Percentiles rank a stretch among this genome's conserved stretches.
These are phyloP conservation scores for Pararge aegeria DNA, from an alignment of 1,140 invertebrate species.

Conservation along the genomic window DNA sequence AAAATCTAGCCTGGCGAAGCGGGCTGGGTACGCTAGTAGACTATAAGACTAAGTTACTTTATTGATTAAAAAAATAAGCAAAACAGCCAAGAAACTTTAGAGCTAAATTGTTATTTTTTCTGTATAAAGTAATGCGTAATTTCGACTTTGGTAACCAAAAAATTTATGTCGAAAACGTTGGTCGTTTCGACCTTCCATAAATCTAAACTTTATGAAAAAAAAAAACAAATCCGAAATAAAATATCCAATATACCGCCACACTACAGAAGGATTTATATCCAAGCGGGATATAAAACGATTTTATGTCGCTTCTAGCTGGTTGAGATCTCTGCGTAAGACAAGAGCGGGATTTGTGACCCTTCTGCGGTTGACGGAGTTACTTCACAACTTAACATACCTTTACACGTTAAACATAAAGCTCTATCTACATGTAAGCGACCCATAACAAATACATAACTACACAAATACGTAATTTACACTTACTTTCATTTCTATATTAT, in stretches of 20 bases:
- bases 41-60: no score
- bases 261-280: slow-evolving; percentile 25
- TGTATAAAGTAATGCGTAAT: no score
- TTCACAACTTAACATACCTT: slow-evolving; percentile 22
- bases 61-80: no score
- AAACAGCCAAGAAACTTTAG: no score
- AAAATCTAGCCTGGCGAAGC: no score
- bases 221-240: slow-evolving; percentile 16
- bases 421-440: no score
- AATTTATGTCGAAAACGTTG: not conserved
- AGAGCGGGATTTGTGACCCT: slow-evolving; percentile 44
- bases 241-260: slow-evolving; percentile 23
- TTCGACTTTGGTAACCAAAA: not conserved
- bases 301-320: slow-evolving; percentile 24
- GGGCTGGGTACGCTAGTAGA: no score
- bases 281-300: slow-evolving; percentile 27
- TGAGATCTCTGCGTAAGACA: slow-evolving; percentile 38
- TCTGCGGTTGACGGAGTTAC: slow-evolving; percentile 23
- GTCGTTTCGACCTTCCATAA: not conserved
- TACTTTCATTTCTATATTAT: no score
- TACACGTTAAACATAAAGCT: not conserved
- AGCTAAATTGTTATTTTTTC: no score
- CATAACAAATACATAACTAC: no score
- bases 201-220: slow-evolving; percentile 13
- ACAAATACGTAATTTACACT: no score